A percentile compares a stretch with the other conserved stretches of the same genome.
Conservation (phyloP, 64 coral and sea anemone genomes). For the Montipora cactus region DNA sequence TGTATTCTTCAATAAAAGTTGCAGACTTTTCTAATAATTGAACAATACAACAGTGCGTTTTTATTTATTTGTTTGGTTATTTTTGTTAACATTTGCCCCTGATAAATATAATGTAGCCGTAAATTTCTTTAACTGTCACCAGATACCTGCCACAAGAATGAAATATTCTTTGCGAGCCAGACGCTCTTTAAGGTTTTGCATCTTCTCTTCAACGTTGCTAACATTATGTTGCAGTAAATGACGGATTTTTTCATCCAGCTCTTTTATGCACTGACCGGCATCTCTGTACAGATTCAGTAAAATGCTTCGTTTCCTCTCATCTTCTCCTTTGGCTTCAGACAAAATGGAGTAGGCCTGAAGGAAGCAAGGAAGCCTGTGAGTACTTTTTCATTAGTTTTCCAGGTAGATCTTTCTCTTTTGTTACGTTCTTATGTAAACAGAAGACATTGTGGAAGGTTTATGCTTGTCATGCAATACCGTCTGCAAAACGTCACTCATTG, state of each 20-base stretch:
- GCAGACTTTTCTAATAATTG: too few species aligned
- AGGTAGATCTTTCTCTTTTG: too few species aligned
- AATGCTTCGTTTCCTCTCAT: not conserved
- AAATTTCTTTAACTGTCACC: too few species aligned
- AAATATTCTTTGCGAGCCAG: not conserved
- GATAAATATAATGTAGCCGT: too few species aligned
- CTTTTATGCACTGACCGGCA: not conserved
- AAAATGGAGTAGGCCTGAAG: constrained; percentile 23
- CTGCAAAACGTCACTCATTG: too few species aligned
- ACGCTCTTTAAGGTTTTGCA: not conserved
- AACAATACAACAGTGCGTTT: too few species aligned
- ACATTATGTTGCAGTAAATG: not conserved
- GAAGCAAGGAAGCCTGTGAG: not conserved
- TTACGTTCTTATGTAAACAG: too few species aligned
- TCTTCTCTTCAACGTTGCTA: not conserved
- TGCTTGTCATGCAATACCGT: too few species aligned
- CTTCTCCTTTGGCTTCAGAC: not conserved
- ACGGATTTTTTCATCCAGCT: not conserved
- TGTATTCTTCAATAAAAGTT: too few species aligned
- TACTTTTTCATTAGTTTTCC: not conserved
- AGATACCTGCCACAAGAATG: constrained; percentile 2
- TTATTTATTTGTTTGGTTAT: too few species aligned
- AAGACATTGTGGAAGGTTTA: too few species aligned
- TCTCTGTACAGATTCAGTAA: not conserved
- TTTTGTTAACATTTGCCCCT: too few species aligned